Evolutionary conservation across 2,888 invertebrate species (phyloP), one percentile per base, ranked within the genome.

Genomic region (Diloba caeruleocephala): DNA sequence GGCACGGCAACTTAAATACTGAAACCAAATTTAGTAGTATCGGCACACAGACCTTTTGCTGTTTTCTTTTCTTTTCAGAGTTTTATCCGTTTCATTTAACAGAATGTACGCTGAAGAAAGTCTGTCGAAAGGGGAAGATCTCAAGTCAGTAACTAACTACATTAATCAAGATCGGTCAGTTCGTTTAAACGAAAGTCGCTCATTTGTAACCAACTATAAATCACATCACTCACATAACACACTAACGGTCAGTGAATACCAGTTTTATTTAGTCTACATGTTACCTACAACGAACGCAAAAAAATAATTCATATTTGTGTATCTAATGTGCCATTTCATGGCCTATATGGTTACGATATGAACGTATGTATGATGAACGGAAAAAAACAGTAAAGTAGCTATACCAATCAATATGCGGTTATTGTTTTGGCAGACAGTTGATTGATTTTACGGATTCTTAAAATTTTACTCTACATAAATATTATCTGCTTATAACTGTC

Each of bases 91-190:
- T 43, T 28, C 43, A 54, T 46, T 59, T 46, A 55, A 48, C 51
- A 37, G 54, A 42, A 48, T 57, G 57, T 42, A 34, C 44, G 6
- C 12, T 23, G 31, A 67, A 34, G 64, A 57, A 63, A 62, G 46
- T 58, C 43, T 34, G 42, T 49, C 19, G 54, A 46, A 58, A 38
- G 41, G 57, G 36, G 52, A 43, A 42, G 42, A 53, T 43, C 52
- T 39, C 33, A 59, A 71, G 59, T 56, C 54, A 58, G 56, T 62
- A 62, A 76, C 71, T 54, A 61, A 46, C 43, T 39, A 57, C 61
- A 76, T 64, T 74, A 74, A 74, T 74, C 74, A 66, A 65, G 69
- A 62, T 74, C 42, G 46, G 41, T 44, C 41, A 54, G 39, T 52
- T 33, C 31, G 44, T 56, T 53, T 37, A 14, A 52, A 67, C 45